phyloP scores from a whole-genome alignment of 2,888 invertebrate species.

The Listrodromus nycthemerus region DNA sequence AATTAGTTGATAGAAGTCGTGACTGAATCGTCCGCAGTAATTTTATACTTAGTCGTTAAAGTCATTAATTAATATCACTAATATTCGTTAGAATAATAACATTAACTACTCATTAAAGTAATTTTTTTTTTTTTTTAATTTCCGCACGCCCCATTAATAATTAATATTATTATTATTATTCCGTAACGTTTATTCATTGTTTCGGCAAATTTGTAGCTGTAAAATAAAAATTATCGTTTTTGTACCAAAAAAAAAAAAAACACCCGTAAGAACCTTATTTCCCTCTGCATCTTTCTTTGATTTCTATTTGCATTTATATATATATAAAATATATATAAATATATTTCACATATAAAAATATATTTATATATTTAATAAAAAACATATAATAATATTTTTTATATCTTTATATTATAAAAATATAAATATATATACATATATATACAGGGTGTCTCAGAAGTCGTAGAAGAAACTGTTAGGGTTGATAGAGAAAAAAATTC shows the following conservation, averaged over 20 bases:
- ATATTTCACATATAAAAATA: no score
- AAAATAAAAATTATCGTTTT: neutral
- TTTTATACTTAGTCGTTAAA: neutral
- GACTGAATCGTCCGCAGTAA: constrained; percentile 15
- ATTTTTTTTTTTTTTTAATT: no score
- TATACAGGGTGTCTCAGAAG: no score
- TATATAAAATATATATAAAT: no score
- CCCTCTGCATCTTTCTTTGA: constrained; percentile 21
- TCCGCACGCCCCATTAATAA: neutral
- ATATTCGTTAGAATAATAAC: neutral
- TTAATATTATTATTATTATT: neutral
- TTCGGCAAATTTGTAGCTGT: neutral
- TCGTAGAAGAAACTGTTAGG: no score
- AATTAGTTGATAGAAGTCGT: constrained; percentile 16
- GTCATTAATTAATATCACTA: neutral
- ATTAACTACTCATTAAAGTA: neutral
- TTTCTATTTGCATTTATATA: neutral
- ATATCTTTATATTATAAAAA: no score
- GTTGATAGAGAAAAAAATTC: no score
- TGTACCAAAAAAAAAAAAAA: neutral
- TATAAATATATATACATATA: no score
- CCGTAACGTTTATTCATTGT: neutral
- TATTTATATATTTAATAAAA: no score
- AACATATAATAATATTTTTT: no score
- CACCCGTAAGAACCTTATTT: neutral